Conservation (phyloP, 2,113 vertebrate genomes). For the Notechis scutatus region DNA sequence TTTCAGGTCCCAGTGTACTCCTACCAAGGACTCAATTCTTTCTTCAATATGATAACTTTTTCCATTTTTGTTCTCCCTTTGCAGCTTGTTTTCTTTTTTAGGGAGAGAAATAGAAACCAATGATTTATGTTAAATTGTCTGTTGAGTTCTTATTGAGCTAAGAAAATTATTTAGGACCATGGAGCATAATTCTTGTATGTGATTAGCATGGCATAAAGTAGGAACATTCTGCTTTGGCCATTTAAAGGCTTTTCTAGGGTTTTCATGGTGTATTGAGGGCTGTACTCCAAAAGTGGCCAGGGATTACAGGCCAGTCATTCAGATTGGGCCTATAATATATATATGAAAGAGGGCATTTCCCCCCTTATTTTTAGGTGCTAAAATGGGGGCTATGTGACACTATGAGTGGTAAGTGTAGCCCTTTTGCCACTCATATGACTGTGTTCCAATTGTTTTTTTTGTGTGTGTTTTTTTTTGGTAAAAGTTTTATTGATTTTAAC, state of each 20-base stretch:
- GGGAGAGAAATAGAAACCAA: neutral
- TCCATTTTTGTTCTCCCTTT: neutral
- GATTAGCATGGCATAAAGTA: neutral
- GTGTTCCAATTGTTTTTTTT: too few relatives aligned
- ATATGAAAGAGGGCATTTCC: neutral
- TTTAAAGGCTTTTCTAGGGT: neutral
- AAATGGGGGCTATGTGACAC: neutral
- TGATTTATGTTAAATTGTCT: neutral
- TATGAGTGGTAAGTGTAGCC: neutral
- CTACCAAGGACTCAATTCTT: neutral
- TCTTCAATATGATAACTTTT: neutral
- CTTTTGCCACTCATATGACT: neutral
- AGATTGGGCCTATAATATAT: neutral
- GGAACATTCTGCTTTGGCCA: neutral
- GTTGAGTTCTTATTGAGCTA: neutral
- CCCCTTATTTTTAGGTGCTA: neutral
- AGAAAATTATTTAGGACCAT: neutral
- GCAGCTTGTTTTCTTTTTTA: conserved; percentile 25
- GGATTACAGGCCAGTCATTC: neutral
- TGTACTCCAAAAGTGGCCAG: too few relatives aligned
- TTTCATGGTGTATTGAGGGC: neutral
- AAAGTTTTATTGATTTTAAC: too few relatives aligned
- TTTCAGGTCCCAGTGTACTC: neutral
- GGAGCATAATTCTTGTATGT: neutral
- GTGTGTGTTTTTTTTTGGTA: too few relatives aligned